A percentile compares a stretch with the other conserved stretches of the same genome.
These are phyloP conservation scores for Synergus japonicus DNA, from an alignment of 2,888 invertebrate genomes.

Conservation along the genomic window DNA sequence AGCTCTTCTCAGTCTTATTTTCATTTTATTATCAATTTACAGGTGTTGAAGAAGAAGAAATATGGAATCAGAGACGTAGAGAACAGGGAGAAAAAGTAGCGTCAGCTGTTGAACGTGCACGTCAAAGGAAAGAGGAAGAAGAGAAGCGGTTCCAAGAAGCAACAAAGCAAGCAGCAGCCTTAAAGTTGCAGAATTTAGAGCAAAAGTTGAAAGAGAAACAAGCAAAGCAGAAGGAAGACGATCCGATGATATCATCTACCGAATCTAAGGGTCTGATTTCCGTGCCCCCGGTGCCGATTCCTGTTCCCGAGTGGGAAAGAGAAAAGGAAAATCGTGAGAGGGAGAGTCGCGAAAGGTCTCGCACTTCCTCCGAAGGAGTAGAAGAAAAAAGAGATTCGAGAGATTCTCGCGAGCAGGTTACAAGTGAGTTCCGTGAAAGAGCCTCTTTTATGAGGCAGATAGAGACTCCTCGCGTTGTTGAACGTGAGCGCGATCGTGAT, in stretches of 20 bases:
- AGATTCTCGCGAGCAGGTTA: slow-evolving; percentile 53
- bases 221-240: slow-evolving; percentile 76
- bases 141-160: slow-evolving; percentile 87
- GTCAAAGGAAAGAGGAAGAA: slow-evolving; percentile 92
- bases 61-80: slow-evolving; percentile 85
- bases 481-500: slow-evolving; percentile 61
- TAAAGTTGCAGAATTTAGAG: slow-evolving; percentile 84
- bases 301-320: slow-evolving; percentile 80
- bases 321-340: slow-evolving; percentile 76
- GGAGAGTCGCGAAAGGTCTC: slow-evolving; percentile 76
- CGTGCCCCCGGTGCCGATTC: slow-evolving; percentile 77
- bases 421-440: slow-evolving; percentile 63
- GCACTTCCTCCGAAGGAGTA: slow-evolving; percentile 64
- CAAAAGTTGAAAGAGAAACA: slow-evolving; percentile 83
- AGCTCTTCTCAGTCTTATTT: too few relatives aligned
- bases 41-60: slow-evolving; percentile 81
- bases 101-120: slow-evolving; percentile 89
- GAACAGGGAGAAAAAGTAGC: slow-evolving; percentile 86
- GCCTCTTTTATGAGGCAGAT: slow-evolving; percentile 56
- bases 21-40: slow-evolving; percentile 7
- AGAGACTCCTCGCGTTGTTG: slow-evolving; percentile 45
- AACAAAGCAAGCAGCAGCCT: slow-evolving; percentile 81
- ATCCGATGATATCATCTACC: slow-evolving; percentile 63
- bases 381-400: slow-evolving; percentile 56
- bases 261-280: slow-evolving; percentile 77